phyloP scores from a whole-genome alignment of 2,888 invertebrate genomes.

The Monochamus alternatus region DNA sequence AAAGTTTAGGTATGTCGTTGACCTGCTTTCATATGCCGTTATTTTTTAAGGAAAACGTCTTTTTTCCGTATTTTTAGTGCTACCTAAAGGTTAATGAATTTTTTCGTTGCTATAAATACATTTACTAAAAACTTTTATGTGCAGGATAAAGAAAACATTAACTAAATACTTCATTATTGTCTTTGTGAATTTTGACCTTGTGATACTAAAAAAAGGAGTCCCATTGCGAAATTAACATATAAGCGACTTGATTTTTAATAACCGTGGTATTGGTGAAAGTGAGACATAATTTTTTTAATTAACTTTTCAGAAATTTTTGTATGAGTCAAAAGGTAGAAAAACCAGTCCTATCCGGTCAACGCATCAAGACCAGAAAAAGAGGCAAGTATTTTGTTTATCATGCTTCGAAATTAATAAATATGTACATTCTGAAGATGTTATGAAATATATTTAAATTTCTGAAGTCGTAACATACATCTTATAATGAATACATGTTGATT shows the following conservation, averaged over 20 bases:
- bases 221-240: slow-evolving; percentile 28
- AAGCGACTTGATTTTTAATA: slow-evolving; percentile 8
- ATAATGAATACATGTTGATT: no score
- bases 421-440: no score
- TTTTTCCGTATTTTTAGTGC: slow-evolving; percentile 2
- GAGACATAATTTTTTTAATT: slow-evolving; percentile 42
- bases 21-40: slow-evolving; percentile 61
- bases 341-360: slow-evolving; percentile 99
- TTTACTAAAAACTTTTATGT: not conserved
- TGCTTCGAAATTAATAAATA: not conserved
- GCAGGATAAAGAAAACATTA: not conserved
- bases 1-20: slow-evolving; percentile 56
- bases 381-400: slow-evolving; percentile 75
- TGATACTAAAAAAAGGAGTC: slow-evolving; percentile 13
- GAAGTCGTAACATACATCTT: no score
- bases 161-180: not conserved
- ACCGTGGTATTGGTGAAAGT: not conserved
- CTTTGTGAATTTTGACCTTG: slow-evolving; percentile 29
- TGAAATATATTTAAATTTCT: no score
- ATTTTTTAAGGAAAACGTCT: slow-evolving; percentile 47
- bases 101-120: not conserved
- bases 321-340: slow-evolving; percentile 99
- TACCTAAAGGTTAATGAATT: not conserved
- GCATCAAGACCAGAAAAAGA: slow-evolving; percentile 99
- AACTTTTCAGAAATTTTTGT: slow-evolving; percentile 79